Conservation (phyloP, 2,113 vertebrate genomes). For the Ceyx melanurus region DNA sequence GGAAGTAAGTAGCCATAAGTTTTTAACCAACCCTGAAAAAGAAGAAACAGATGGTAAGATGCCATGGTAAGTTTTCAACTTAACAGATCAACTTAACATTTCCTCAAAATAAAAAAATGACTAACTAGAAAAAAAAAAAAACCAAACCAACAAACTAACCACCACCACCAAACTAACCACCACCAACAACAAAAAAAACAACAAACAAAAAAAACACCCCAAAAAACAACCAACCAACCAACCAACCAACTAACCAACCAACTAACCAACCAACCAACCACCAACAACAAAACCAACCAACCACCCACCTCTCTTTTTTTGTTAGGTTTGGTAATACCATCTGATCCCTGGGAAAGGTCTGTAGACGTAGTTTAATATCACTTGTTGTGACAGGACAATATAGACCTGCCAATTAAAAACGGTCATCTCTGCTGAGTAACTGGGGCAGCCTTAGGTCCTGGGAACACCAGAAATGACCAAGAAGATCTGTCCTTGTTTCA, state of each 20-base stretch:
- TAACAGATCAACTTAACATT: not conserved
- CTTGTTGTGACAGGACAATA: not conserved
- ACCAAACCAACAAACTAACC: not conserved
- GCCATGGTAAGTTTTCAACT: not conserved
- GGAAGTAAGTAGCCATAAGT: slow-evolving; percentile 89
- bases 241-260: too few relatives aligned
- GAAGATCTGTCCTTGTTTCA: not conserved
- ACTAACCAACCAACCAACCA: not conserved
- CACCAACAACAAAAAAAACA: too few relatives aligned
- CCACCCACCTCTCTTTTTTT: not conserved
- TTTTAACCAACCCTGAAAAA: slow-evolving; percentile 87
- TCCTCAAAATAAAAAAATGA: not conserved
- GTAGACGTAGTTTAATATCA: not conserved
- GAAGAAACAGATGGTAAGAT: slow-evolving; percentile 45
- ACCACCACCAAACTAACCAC: too few relatives aligned
- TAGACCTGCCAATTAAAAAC: not conserved
- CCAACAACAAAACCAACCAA: too few relatives aligned
- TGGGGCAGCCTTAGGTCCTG: not conserved
- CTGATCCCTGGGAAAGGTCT: not conserved
- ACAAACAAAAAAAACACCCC: too few relatives aligned
- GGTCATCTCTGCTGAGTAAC: not conserved
- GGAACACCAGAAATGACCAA: not conserved
- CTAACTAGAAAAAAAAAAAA: not conserved
- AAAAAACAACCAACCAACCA: not conserved
- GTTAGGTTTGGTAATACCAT: not conserved